These are phyloP conservation scores for Sternarchorhynchus goeldii DNA, from an alignment of 2,797 vertebrate genomes.

Conservation along the genomic window DNA sequence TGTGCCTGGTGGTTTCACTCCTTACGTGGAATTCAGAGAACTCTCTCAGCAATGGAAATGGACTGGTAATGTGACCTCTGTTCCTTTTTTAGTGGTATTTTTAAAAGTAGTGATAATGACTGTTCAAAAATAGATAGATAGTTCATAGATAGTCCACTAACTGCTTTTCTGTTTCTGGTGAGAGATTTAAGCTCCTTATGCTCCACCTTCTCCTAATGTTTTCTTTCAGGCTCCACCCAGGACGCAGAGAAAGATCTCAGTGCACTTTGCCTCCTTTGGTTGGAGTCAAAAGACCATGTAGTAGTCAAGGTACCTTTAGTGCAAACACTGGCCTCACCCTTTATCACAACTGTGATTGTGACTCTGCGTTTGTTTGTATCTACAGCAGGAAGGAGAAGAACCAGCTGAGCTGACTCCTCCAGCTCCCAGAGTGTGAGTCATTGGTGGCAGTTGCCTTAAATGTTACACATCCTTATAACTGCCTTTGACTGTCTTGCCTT, in stretches of 20 bases:
- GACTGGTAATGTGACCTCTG: slow-evolving; percentile 77
- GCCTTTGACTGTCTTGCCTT: not conserved
- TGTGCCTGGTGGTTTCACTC: slow-evolving; percentile 88
- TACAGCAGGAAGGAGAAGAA: slow-evolving; percentile 87
- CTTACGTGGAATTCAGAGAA: slow-evolving; percentile 92
- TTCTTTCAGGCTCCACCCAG: slow-evolving; percentile 78
- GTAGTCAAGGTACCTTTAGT: slow-evolving; percentile 84
- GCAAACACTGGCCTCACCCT: not conserved
- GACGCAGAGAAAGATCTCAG: slow-evolving; percentile 92
- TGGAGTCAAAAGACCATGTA: slow-evolving; percentile 94
- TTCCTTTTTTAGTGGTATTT: not conserved
- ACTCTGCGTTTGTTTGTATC: slow-evolving; percentile 48
- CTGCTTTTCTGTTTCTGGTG: not conserved
- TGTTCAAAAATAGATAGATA: too few relatives aligned
- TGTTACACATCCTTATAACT: not conserved
- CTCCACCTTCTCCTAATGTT: not conserved
- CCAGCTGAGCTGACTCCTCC: slow-evolving; percentile 84
- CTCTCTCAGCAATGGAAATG: slow-evolving; percentile 93
- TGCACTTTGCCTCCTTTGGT: slow-evolving; percentile 92
- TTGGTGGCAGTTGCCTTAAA: too few relatives aligned
- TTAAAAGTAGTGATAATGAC: not conserved
- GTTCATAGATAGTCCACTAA: too few relatives aligned
- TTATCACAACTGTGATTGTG: not conserved
- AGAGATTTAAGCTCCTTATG: not conserved
- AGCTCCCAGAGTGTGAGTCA: slow-evolving; percentile 88